Percentiles rank a stretch among this genome's conserved stretches.
phyloP scores from a whole-genome alignment of 2,797 vertebrate genomes.

The Gadopsis bispinosus region DNA sequence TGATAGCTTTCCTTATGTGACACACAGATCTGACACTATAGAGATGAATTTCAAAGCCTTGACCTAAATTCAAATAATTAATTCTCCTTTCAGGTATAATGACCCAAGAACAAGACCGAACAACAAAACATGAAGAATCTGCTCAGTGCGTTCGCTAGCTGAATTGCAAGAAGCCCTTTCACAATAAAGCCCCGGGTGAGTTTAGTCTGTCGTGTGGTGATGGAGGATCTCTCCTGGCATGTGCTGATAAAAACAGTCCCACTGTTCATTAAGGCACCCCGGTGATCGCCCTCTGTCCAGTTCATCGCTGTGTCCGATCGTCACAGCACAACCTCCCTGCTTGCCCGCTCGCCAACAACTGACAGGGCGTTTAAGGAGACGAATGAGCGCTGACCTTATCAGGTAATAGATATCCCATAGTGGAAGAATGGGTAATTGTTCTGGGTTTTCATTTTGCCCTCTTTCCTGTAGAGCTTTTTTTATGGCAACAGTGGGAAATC shows the following conservation, averaged over 20 bases:
- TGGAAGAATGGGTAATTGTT: slow-evolving; percentile 60
- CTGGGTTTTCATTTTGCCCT: slow-evolving; percentile 61
- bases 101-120: slow-evolving; percentile 7
- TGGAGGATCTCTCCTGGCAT: slow-evolving; percentile 59
- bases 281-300: slow-evolving; percentile 26
- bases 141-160: slow-evolving; percentile 4
- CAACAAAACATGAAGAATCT: slow-evolving; percentile 38
- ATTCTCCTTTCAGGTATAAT: slow-evolving; percentile 14
- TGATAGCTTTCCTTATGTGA: background rate
- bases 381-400: slow-evolving; percentile 72
- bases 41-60: slow-evolving; percentile 18
- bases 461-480: slow-evolving; percentile 34
- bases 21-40: slow-evolving; percentile 19
- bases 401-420: slow-evolving; percentile 70
- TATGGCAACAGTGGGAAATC: slow-evolving; percentile 28
- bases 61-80: slow-evolving; percentile 23
- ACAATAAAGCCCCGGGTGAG: slow-evolving; percentile 42
- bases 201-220: slow-evolving; percentile 46
- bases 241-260: slow-evolving; percentile 56
- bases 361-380: slow-evolving; percentile 72
- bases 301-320: slow-evolving; percentile 55
- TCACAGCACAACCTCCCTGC: slow-evolving; percentile 46
- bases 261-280: slow-evolving; percentile 43
- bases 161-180: slow-evolving; percentile 21
- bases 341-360: slow-evolving; percentile 55